These are phyloP conservation scores for Sycobia sp. DNA, from an alignment of 1,140 invertebrate genomes.

Conservation along the genomic window DNA sequence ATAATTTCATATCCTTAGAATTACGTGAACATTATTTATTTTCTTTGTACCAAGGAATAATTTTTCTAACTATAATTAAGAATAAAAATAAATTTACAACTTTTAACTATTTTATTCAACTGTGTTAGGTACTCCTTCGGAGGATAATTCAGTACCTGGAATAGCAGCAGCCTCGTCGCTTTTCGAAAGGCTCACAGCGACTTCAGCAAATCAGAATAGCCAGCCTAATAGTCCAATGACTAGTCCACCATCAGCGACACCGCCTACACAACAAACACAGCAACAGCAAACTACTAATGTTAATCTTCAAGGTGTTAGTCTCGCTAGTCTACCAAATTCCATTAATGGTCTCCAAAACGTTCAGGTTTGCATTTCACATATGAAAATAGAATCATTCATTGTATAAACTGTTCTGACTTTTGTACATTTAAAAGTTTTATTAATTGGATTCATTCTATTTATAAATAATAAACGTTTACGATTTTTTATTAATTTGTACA, in stretches of 20 bases:
- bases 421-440: background rate
- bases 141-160: conserved; percentile 66
- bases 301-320: conserved; percentile 75
- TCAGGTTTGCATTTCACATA: conserved; percentile 57
- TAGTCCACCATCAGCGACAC: conserved; percentile 62
- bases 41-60: no score
- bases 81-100: background rate
- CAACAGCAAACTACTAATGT: conserved; percentile 55
- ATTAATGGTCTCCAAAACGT: conserved; percentile 81
- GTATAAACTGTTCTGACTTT: background rate
- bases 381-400: background rate
- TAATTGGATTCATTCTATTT: no score
- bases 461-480: no score
- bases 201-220: conserved; percentile 53
- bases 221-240: conserved; percentile 63
- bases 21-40: no score
- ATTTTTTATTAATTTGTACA: no score
- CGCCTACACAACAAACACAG: background rate
- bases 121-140: conserved; percentile 63
- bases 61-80: no score
- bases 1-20: conserved; percentile 13
- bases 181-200: conserved; percentile 65
- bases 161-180: conserved; percentile 64
- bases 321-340: conserved; percentile 74
- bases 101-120: background rate